These are phyloP conservation scores for Rhodeus uyekii DNA, from an alignment of 2,797 vertebrate genomes.

Conservation along the genomic window DNA sequence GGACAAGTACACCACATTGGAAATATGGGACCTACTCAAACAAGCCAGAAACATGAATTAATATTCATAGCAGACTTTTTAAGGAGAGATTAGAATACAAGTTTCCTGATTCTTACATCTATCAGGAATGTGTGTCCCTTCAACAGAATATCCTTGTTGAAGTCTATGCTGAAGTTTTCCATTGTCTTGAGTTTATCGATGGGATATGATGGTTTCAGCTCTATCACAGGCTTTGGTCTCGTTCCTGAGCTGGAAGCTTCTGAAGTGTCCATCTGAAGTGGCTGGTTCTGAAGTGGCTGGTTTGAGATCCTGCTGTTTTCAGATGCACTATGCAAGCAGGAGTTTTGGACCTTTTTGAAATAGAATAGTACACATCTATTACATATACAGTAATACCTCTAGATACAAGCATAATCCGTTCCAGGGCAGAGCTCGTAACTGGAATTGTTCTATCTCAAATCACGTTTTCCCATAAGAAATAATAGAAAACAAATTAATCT, in stretches of 20 bases:
- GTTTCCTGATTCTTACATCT: slow-evolving; percentile 62
- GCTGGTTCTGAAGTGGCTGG: neutral
- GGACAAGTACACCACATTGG: rapidly evolving
- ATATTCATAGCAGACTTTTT: neutral
- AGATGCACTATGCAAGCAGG: neutral
- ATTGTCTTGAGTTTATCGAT: slow-evolving; percentile 42
- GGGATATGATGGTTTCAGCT: neutral
- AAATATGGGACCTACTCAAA: slow-evolving; percentile 50
- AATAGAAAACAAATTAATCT: no score
- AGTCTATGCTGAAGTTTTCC: neutral
- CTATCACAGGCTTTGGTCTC: neutral
- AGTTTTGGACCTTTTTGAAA: neutral
- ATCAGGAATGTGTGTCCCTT: slow-evolving; percentile 63
- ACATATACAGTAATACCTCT: no score
- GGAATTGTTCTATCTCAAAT: no score
- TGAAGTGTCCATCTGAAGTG: neutral
- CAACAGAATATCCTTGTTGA: rapidly evolving
- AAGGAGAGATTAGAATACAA: neutral
- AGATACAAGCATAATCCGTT: no score
- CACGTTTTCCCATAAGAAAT: no score
- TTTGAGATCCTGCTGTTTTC: neutral
- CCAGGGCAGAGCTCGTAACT: no score
- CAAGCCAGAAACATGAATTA: slow-evolving; percentile 8
- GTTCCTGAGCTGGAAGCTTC: neutral
- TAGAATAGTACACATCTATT: no score